Evolutionary conservation across 1,140 invertebrate species (phyloP), one percentile per base, ranked within the genome.

Genomic region (Pseudomyrmex cubaensis): DNA sequence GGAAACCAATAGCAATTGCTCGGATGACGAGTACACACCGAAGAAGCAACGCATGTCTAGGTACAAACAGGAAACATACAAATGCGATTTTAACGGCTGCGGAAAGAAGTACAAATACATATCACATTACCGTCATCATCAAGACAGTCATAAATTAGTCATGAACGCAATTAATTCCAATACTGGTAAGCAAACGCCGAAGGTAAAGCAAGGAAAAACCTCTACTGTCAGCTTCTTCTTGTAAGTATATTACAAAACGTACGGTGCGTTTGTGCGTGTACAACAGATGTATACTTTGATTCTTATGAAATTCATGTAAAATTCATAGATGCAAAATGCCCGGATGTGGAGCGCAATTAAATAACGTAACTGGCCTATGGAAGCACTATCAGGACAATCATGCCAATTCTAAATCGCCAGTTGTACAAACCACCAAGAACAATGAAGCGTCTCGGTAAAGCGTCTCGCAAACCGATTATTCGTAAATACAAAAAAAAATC

Each of bases 331-430:
- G 93, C 66, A 94, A 94, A 87, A 93, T 93, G 86, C 92, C 93
- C 67, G 93, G 93, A 46, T 94, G 93, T 80, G 92, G 93, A 62
- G 93, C 91, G 44, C 91, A 94, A 89, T 91, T 93, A 20, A 92
- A 91, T 64, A 93, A 93, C 69, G 93, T 93, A 25, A 93, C 90
- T 74, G 90, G 89, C 85, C 85, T 94, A 72, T 94, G 93, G 92
- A 93, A 94, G 77, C 93, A 94, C 87, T 94, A 93, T 87, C 93
- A 94, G 64, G 93, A 94, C 72, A 94, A 92, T 93, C 93, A 94
- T 87, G 93, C 93, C 48, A 93, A 92, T 89, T 89, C 91, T 35
- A 94, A 94, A 84, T 87, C 92, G 59, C 88, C 91, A 35, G 44
- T 90, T 46, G 86, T 87, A 35, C 88, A 91, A 86, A 87, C 82